These are phyloP conservation scores for Holacanthella duospinosa DNA, from an alignment of 2,888 invertebrate species.

Conservation along the genomic window DNA sequence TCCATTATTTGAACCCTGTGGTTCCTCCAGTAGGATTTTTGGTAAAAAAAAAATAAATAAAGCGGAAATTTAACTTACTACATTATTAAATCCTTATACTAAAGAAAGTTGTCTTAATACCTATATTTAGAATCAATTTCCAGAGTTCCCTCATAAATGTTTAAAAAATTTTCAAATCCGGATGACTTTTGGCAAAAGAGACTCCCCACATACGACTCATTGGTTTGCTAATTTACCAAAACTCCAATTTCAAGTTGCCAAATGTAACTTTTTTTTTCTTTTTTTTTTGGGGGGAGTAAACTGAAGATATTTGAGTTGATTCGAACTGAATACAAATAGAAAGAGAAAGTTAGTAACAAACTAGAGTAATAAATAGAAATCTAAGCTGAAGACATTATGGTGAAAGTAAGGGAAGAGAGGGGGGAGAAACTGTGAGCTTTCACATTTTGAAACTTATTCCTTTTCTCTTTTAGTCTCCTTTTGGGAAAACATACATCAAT, in stretches of 20 bases:
- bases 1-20: too few relatives aligned
- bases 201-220: not conserved
- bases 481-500: not conserved
- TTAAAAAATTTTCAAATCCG: not conserved
- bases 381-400: not conserved
- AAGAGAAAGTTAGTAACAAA: not conserved
- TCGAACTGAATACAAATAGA: not conserved
- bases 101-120: too few relatives aligned
- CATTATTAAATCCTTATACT: too few relatives aligned
- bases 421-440: not conserved
- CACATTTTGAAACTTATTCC: not conserved
- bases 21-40: too few relatives aligned
- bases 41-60: too few relatives aligned
- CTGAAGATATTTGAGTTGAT: not conserved
- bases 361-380: not conserved
- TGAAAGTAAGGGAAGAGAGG: not conserved
- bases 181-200: not conserved
- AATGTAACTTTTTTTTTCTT: too few relatives aligned
- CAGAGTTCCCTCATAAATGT: not conserved
- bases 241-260: not conserved
- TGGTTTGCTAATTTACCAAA: not conserved
- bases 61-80: too few relatives aligned
- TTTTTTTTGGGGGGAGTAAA: too few relatives aligned
- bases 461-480: not conserved
- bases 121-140: too few relatives aligned